These are phyloP conservation scores for Lithophane socia DNA, from an alignment of 2,888 invertebrate genomes.

Conservation along the genomic window DNA sequence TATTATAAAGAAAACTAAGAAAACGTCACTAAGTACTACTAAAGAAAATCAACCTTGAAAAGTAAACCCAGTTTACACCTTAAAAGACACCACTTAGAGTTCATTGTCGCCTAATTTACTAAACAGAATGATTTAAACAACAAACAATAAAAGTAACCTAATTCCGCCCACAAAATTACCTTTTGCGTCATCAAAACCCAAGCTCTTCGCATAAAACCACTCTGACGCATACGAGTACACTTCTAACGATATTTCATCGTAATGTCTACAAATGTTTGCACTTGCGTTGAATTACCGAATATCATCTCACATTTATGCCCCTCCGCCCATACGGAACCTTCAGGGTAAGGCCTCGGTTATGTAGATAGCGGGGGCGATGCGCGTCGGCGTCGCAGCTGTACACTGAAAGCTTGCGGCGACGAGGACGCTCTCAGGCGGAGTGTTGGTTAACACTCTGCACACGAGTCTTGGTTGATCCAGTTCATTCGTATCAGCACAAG, in stretches of 20 bases:
- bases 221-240: constrained; percentile 44
- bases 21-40: not conserved
- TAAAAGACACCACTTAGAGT: not conserved
- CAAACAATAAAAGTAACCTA: constrained; percentile 17
- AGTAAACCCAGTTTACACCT: not conserved
- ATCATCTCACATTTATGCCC: constrained; percentile 60
- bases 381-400: too few relatives aligned
- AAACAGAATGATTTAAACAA: constrained; percentile 15
- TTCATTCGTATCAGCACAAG: too few relatives aligned
- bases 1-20: not conserved
- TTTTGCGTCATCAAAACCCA: constrained; percentile 33
- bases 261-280: constrained; percentile 67
- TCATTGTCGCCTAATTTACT: not conserved
- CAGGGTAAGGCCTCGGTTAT: not conserved
- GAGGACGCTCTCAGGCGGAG: too few relatives aligned
- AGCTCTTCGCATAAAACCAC: constrained; percentile 14
- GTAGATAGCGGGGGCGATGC: not conserved
- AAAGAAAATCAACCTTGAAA: not conserved
- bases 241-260: constrained; percentile 52
- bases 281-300: constrained; percentile 63
- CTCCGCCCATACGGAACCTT: constrained; percentile 22
- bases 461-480: too few relatives aligned
- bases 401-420: too few relatives aligned
- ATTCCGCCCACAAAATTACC: constrained; percentile 21
- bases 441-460: too few relatives aligned